phyloP scores from a whole-genome alignment of 2,888 invertebrate genomes.

The Sphinx pinastri region DNA sequence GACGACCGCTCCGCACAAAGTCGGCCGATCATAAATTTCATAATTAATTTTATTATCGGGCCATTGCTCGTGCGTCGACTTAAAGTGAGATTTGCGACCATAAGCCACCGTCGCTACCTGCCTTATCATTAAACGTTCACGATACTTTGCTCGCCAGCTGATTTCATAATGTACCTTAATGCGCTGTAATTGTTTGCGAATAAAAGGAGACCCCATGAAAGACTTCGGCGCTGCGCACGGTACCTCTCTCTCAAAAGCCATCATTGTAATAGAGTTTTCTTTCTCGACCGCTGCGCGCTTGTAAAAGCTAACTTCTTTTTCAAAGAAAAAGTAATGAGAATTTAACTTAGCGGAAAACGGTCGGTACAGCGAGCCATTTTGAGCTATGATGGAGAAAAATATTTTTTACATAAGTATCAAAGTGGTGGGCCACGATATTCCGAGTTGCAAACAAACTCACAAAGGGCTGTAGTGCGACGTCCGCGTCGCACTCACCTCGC shows the following conservation, averaged over 20 bases:
- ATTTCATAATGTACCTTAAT: conserved; percentile 65
- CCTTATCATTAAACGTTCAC: conserved; percentile 76
- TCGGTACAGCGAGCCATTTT: conserved; percentile 58
- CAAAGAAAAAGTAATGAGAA: conserved; percentile 80
- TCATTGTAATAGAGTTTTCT: conserved; percentile 77
- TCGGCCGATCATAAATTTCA: conserved; percentile 55
- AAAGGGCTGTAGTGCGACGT: conserved; percentile 54
- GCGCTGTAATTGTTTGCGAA: conserved; percentile 70
- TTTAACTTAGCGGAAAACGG: conserved; percentile 79
- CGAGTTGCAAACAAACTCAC: conserved; percentile 57
- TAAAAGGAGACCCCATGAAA: conserved; percentile 64
- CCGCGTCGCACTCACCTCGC: conserved; percentile 51
- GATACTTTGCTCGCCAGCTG: conserved; percentile 59
- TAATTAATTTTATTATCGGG: conserved; percentile 78
- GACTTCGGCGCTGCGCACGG: conserved; percentile 56
- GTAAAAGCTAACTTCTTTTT: conserved; percentile 77
- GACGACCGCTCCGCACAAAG: conserved; percentile 49
- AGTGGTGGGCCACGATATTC: conserved; percentile 53
- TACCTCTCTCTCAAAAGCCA: conserved; percentile 67
- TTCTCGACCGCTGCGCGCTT: conserved; percentile 65
- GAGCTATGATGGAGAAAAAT: conserved; percentile 66
- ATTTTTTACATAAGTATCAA: conserved; percentile 71
- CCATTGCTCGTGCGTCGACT: conserved; percentile 69
- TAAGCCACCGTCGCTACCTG: conserved; percentile 66
- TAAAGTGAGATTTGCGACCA: conserved; percentile 74